These are phyloP conservation scores for Sinonovacula constricta DNA, from an alignment of 1,140 invertebrate genomes.

Conservation along the genomic window DNA sequence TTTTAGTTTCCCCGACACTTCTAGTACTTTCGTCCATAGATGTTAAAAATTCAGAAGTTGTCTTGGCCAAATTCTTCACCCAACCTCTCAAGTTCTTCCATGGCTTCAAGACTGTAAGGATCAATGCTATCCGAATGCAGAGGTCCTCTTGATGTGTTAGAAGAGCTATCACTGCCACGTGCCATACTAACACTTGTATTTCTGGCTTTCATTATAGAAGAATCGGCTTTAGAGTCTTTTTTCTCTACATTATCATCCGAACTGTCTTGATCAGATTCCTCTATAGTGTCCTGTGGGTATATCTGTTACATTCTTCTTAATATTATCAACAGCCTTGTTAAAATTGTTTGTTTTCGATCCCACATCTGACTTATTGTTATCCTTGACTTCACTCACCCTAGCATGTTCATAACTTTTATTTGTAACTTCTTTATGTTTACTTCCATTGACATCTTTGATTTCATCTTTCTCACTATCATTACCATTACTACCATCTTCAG, in stretches of 20 bases:
- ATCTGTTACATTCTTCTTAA: no score
- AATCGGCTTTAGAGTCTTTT: not conserved
- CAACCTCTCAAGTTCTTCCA: slow-evolving; percentile 75
- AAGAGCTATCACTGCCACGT: slow-evolving; percentile 49
- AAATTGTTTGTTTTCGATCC: no score
- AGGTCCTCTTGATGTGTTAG: slow-evolving; percentile 6
- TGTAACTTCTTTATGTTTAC: no score
- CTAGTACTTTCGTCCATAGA: not conserved
- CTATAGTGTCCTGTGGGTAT: no score
- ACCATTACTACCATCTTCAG: slow-evolving; percentile 26
- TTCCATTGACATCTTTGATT: no score
- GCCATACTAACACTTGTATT: no score
- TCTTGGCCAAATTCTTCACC: slow-evolving; percentile 61
- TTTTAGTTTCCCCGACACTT: not conserved
- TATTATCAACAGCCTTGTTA: no score
- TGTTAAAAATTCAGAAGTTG: slow-evolving; percentile 48
- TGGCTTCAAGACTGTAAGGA: slow-evolving; percentile 73
- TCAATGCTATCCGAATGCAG: slow-evolving; percentile 60
- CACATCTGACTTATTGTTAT: no score
- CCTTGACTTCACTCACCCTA: no score
- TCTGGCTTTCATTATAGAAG: no score
- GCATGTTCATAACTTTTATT: no score
- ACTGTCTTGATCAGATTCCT: not conserved
- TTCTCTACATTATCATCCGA: slow-evolving; percentile 7
- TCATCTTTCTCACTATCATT: slow-evolving; percentile 47